Conservation (phyloP, 2,888 invertebrate species). For the Amblyteles armatorius region DNA sequence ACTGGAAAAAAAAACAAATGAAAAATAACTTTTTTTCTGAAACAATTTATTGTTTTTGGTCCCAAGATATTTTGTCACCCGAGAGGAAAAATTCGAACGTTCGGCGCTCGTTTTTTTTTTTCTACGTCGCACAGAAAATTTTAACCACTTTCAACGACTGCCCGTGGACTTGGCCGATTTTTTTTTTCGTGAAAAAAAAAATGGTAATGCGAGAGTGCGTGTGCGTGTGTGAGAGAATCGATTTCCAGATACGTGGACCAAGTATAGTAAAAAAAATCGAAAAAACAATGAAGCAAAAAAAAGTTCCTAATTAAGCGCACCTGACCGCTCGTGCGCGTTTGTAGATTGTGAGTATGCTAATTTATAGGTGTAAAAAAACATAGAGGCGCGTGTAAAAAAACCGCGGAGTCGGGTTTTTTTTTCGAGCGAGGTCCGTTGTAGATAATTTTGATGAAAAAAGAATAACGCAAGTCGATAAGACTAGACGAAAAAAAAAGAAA, state of each 20-base stretch:
- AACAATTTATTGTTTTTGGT: no score
- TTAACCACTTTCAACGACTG: not conserved
- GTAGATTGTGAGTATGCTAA: conserved; percentile 49
- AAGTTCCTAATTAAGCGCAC: conserved; percentile 59
- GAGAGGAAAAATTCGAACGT: no score
- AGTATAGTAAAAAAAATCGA: conserved; percentile 67
- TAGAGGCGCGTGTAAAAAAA: not conserved
- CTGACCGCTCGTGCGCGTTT: conserved; percentile 59
- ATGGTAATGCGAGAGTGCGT: not conserved
- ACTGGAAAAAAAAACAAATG: no score
- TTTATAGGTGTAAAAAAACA: conserved; percentile 23
- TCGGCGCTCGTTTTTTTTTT: not conserved
- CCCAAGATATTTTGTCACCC: no score
- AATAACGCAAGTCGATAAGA: not conserved
- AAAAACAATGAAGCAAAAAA: conserved; percentile 46
- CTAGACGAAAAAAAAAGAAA: conserved; percentile 16
- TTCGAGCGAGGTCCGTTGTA: conserved; percentile 3
- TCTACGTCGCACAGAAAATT: not conserved
- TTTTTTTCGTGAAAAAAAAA: not conserved
- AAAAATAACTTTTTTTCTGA: no score
- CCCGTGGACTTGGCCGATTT: conserved; percentile 1
- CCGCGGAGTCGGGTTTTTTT: conserved; percentile 29
- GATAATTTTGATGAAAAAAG: conserved; percentile 6
- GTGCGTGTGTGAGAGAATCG: conserved; percentile 58
- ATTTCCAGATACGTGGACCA: conserved; percentile 73